Conservation (phyloP, 2,797 vertebrate genomes). For the Tamandua tetradactyla region DNA sequence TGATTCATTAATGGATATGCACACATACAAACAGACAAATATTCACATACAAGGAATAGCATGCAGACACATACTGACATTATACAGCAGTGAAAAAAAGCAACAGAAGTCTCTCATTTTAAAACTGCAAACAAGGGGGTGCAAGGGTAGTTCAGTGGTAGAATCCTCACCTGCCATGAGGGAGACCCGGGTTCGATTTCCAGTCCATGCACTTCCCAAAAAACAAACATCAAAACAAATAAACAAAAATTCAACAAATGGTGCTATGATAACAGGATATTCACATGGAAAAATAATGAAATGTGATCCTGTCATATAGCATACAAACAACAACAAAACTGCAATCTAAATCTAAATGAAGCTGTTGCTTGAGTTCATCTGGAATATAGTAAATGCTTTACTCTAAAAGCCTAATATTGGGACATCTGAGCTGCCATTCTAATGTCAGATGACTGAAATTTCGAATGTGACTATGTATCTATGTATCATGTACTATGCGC, state of each 20-base stretch:
- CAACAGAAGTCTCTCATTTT: not conserved
- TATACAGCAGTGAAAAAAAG: not conserved
- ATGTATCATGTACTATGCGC: not conserved
- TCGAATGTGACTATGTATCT: not conserved
- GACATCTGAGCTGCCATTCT: not conserved
- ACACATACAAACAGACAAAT: not conserved
- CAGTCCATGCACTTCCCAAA: too few relatives aligned
- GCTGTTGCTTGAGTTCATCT: not conserved
- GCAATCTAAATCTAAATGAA: constrained; percentile 1
- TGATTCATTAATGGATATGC: not conserved
- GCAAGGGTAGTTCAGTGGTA: too few relatives aligned
- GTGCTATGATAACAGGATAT: too few relatives aligned
- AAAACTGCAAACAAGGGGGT: too few relatives aligned
- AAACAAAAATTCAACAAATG: too few relatives aligned
- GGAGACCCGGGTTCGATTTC: too few relatives aligned
- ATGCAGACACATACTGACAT: not conserved
- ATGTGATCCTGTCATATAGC: too few relatives aligned
- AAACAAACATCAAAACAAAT: too few relatives aligned
- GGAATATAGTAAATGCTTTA: not conserved
- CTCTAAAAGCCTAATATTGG: not conserved
- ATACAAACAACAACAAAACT: not conserved
- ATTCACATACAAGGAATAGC: not conserved
- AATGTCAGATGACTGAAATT: not conserved
- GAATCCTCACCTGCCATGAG: too few relatives aligned
- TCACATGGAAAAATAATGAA: too few relatives aligned